Evolutionary conservation across 2,113 vertebrate species (phyloP), one percentile per base, ranked within the genome.

Genomic region (Tenrec ecaudatus): DNA sequence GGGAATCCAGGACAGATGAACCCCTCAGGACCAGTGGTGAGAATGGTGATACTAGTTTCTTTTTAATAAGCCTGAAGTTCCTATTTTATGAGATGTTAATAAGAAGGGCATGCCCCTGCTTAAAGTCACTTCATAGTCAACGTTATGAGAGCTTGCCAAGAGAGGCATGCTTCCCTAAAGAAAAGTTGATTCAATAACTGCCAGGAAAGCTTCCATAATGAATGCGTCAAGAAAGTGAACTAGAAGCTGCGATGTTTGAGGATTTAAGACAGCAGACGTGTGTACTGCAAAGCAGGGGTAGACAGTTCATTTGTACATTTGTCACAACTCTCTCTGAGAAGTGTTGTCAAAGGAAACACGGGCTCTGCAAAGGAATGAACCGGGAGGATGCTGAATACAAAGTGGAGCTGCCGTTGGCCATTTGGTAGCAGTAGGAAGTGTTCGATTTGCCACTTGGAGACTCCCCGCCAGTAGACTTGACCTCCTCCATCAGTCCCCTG

Each of bases 221-320:
- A 64, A 66, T 29, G 64, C 15, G 25, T 58, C 15, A 73, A 86
- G 80, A 86, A 78, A 81, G 86, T n/a, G 66, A 33, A 80, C 75
- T 36, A 25, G 66, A 62, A 62, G n/a, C 79, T 77, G 66, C 68
- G 62, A 20, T 3, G 7, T 91, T 62, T 71, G 84, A 81, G 60
- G 38, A 77, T 57, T 81, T 69, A 81, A 77, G 88, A 94, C 7
- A 81, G 93, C 17, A 92, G 80, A 71, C 47, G 27, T 36, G 11
- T 69, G 1, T 43, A 64, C 75, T n/a, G 33, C 23, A 47, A 47
- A 62, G 33, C 12, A 75, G 68, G 57, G 58, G 33, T 2, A 92
- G 82, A 38, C 23, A 53, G 78, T 58, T 94, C 83, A 85, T 90
- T 80, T 88, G 87, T 27, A 94, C 38, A 71, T 87, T 81, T 80